phyloP scores from a whole-genome alignment of 1,140 invertebrate genomes.

The Aricia agestis region DNA sequence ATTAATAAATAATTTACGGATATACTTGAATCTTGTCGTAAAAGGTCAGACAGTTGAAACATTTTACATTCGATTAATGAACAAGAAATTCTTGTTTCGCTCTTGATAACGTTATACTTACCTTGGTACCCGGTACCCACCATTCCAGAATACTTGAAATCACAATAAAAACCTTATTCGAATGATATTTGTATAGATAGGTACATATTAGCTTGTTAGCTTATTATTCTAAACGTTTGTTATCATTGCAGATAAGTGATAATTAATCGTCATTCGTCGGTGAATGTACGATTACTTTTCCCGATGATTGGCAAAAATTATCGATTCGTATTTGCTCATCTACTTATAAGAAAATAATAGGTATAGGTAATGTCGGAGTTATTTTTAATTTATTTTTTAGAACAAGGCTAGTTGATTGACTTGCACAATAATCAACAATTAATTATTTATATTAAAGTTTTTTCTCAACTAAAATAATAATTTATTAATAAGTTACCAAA shows the following conservation, averaged over 20 bases:
- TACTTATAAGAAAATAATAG: no score
- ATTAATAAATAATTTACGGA: no score
- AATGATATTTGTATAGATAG: neutral
- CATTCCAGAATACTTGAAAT: neutral
- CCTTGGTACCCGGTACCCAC: neutral
- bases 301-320: slow-evolving; percentile 21
- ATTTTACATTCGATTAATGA: neutral
- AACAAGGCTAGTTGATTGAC: no score
- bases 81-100: neutral
- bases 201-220: neutral
- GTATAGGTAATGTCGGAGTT: no score
- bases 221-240: slow-evolving; percentile 12
- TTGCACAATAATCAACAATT: no score
- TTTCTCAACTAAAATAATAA: no score
- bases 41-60: no score
- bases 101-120: neutral
- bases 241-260: slow-evolving; percentile 37
- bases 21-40: no score
- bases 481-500: no score
- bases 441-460: no score
- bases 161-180: neutral
- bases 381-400: no score
- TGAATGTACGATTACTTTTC: slow-evolving; percentile 49
- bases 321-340: neutral
- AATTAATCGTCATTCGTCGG: slow-evolving; percentile 26